Percentiles rank a stretch among this genome's conserved stretches.
Conservation (phyloP, 2,797 vertebrate genomes). For the Echeneis naucrates region DNA sequence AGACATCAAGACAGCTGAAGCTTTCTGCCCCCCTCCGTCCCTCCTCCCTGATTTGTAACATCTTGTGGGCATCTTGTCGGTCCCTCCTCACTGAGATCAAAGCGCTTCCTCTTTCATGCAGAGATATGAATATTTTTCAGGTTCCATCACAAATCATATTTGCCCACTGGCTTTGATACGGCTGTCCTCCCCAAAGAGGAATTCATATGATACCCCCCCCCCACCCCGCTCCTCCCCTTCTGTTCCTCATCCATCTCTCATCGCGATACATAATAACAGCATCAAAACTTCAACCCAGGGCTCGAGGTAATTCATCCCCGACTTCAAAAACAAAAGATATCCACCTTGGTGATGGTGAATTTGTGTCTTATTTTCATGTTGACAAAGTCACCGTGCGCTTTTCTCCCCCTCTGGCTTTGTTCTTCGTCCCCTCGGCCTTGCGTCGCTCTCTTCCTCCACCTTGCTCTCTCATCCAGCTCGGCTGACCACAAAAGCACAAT, state of each 20-base stretch:
- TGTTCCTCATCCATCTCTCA: constrained; percentile 59
- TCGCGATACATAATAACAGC: constrained; percentile 46
- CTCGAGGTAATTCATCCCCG: constrained; percentile 46
- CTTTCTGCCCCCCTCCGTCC: constrained; percentile 27
- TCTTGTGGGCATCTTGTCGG: constrained; percentile 46
- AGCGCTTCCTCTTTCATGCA: constrained; percentile 37
- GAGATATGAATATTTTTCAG: constrained; percentile 43
- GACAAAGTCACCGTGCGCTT: constrained; percentile 30
- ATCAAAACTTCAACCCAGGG: constrained; percentile 53
- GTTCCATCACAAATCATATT: constrained; percentile 49
- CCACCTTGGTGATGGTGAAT: constrained; percentile 45
- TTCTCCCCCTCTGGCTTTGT: constrained; percentile 34
- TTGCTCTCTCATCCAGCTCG: constrained; percentile 19
- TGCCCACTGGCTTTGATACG: constrained; percentile 56
- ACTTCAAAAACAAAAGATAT: constrained; percentile 65
- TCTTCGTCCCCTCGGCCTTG: constrained; percentile 24
- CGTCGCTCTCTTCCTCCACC: constrained; percentile 30
- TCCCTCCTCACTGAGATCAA: constrained; percentile 56
- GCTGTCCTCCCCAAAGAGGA: constrained; percentile 58
- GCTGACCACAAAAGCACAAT: constrained; percentile 43
- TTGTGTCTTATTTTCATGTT: constrained; percentile 54
- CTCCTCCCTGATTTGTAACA: constrained; percentile 54
- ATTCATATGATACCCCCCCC: constrained; percentile 47
- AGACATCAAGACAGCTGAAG: constrained; percentile 55
- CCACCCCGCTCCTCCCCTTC: constrained; percentile 28